phyloP scores from a whole-genome alignment of 2,888 invertebrate species.

The Drosophila melanocephala region DNA sequence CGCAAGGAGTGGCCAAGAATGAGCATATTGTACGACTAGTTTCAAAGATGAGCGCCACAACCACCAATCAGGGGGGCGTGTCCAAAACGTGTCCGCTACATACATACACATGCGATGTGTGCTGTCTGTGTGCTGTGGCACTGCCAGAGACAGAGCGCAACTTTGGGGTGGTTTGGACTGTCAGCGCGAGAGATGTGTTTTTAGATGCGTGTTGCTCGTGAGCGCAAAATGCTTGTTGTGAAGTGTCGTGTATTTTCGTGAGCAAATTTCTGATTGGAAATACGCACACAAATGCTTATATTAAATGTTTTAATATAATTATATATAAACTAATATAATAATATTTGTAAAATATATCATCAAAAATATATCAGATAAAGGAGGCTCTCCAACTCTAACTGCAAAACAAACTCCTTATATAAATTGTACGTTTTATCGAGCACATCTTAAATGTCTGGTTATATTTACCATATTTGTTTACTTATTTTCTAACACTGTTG shows the following conservation, averaged over 20 bases:
- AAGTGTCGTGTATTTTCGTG: conserved; percentile 8
- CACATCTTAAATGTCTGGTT: not conserved
- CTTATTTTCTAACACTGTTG: not conserved
- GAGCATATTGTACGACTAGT: conserved; percentile 36
- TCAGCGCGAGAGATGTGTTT: conserved; percentile 34
- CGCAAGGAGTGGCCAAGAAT: conserved; percentile 80
- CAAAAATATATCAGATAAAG: too few species aligned
- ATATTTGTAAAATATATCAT: not conserved
- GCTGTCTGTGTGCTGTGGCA: conserved; percentile 13
- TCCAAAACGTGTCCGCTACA: conserved; percentile 15
- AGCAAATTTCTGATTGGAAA: not conserved
- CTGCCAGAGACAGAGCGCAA: conserved; percentile 21
- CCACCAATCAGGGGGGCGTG: conserved; percentile 60
- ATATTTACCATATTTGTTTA: conserved; percentile 9
- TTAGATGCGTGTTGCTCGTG: conserved; percentile 28
- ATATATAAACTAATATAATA: not conserved
- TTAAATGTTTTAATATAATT: not conserved
- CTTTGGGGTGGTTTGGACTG: conserved; percentile 39
- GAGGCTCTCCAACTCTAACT: not conserved
- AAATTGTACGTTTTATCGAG: not conserved
- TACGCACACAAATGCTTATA: not conserved
- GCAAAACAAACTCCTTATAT: not conserved
- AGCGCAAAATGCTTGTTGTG: not conserved
- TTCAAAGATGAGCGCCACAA: conserved; percentile 61
- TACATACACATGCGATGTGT: conserved; percentile 1